Evolutionary conservation across 2,113 vertebrate genomes (phyloP).

Genomic region (Neogobius melanostomus): DNA sequence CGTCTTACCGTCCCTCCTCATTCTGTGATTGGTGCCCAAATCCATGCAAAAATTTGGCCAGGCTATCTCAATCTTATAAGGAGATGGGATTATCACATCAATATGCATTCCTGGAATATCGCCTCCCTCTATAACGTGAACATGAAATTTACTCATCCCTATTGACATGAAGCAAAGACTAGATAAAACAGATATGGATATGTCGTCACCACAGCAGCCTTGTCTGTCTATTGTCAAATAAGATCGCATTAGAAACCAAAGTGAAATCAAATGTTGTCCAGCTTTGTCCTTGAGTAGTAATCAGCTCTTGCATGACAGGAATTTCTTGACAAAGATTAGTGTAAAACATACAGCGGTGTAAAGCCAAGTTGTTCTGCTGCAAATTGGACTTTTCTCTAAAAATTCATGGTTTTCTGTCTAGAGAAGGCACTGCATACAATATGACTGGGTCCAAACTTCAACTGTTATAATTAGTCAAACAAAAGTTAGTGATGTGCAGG

Average conservation of each 20-base stretch:
- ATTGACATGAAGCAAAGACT: conserved; percentile 25
- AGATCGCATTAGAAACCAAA: conserved; percentile 48
- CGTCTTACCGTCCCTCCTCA: no score
- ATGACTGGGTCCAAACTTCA: conserved; percentile 42
- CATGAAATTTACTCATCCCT: conserved; percentile 25
- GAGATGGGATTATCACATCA: conserved; percentile 17
- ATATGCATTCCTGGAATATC: conserved; percentile 26
- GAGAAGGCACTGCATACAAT: conserved; percentile 43
- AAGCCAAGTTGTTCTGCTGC: conserved; percentile 61
- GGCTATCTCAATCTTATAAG: background rate
- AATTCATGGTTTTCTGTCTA: conserved; percentile 57
- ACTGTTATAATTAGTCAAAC: conserved; percentile 64
- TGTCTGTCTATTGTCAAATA: conserved; percentile 46
- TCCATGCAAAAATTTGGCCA: no score
- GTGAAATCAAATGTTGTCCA: conserved; percentile 46
- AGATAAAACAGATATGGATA: conserved; percentile 29
- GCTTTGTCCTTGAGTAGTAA: no score
- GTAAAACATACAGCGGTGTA: background rate
- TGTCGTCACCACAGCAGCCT: conserved; percentile 6
- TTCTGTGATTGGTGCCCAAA: no score
- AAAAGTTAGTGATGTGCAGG: conserved; percentile 36
- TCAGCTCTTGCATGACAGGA: no score
- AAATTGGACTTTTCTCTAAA: conserved; percentile 42
- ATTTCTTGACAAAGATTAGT: no score
- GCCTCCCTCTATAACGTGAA: conserved; percentile 15